Base-by-base conservation (phyloP, 2,888 invertebrate species). In the Synergus japonicus region DNA sequence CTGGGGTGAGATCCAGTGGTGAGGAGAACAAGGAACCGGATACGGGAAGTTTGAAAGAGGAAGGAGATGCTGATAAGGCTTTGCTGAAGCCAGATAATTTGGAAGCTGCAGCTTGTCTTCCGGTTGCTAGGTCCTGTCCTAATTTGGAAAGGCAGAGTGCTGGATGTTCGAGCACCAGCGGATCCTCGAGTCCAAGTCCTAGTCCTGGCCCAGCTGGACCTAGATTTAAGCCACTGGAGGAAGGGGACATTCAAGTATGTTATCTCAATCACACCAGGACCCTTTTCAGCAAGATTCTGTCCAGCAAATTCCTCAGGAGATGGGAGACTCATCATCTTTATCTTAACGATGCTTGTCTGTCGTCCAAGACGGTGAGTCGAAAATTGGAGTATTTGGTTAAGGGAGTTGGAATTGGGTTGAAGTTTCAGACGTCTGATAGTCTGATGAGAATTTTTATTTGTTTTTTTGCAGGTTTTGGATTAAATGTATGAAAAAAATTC, bases 261-360 rank as follows among this genome's bases (percentile, higher is more conserved):
- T 94, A 95, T 88, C 93, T 96, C 85, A 96, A 96, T 87, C 96
- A 96, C 91, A 95, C 96, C 4, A 93, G 96, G 85, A 96, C 96
- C 54, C 95, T 97, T 80, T 95, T 96, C 84, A 96, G 95, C 92
- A 97, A 97, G 92, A 95, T 97, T 85, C 93, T 96, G 86, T 95
- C 96, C 78, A 95, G 96, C 83, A 96, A 96, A 91, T 96, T 96
- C 90, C 93, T 96, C 60, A 93, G 96, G 76, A 93, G 96, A 83
- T 97, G 96, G 96, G 96, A 97, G 91, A 95, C 94, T 60, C 96
- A 96, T 90, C 95, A 95, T 86, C 93, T 97, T 12, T 94, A 94
- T 86, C 92, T 97, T 84, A 94, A 94, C 85, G 95, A 95, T 85
- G 94, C 95, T 79, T 94, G 95, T 86, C 94, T 97, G 69, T 93